phyloP scores from a whole-genome alignment of 2,888 invertebrate species.

The Cerastoderma edule region DNA sequence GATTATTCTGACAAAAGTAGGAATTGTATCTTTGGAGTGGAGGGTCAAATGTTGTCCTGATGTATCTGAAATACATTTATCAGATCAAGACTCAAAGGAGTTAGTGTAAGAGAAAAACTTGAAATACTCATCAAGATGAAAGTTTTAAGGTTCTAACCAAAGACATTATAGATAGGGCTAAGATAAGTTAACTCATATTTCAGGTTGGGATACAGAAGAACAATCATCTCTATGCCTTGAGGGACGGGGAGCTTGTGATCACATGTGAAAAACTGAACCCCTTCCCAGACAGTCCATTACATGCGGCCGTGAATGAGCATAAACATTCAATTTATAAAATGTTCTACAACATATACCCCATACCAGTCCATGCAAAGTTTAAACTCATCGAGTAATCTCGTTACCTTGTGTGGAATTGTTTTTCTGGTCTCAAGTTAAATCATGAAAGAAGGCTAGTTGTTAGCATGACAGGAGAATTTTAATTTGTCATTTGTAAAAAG shows the following conservation, averaged over 20 bases:
- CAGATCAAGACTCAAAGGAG: too few relatives aligned
- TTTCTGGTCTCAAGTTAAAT: too few relatives aligned
- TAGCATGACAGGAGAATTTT: too few relatives aligned
- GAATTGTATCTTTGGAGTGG: too few relatives aligned
- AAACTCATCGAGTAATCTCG: conserved; percentile 87
- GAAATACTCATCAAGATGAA: not conserved
- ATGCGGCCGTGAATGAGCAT: conserved; percentile 86
- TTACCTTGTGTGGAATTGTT: too few relatives aligned
- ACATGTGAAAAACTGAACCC: conserved; percentile 93
- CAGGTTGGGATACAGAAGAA: conserved; percentile 93
- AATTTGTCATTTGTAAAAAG: too few relatives aligned
- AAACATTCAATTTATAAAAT: conserved; percentile 89
- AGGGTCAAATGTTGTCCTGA: too few relatives aligned
- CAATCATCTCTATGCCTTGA: conserved; percentile 90
- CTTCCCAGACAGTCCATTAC: conserved; percentile 91
- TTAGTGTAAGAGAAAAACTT: too few relatives aligned
- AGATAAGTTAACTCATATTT: conserved; percentile 22
- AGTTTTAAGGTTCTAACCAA: too few relatives aligned
- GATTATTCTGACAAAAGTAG: not conserved
- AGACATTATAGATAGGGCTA: not conserved
- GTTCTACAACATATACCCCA: conserved; percentile 92
- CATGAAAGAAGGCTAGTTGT: too few relatives aligned
- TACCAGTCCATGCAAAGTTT: conserved; percentile 91
- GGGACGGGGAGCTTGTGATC: conserved; percentile 90
- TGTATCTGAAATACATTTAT: too few relatives aligned